Evolutionary conservation across 1,140 invertebrate species (phyloP).

Genomic region (Fopius arisanus): DNA sequence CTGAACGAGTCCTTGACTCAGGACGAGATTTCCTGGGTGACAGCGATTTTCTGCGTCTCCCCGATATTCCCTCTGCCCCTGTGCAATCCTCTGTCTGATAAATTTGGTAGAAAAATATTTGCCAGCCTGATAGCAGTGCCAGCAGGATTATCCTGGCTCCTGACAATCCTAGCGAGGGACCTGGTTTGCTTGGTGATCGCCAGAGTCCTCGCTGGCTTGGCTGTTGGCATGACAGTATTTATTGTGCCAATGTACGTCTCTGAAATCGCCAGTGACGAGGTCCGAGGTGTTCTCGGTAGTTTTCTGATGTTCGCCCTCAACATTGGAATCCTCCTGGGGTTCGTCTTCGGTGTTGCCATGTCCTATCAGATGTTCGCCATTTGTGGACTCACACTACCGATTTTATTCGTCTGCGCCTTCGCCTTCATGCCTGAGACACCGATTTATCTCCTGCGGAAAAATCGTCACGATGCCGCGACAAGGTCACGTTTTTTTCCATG

Average conservation of each 20-base stretch:
- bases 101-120: slow-evolving; percentile 55
- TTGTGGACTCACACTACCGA: slow-evolving; percentile 56
- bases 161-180: slow-evolving; percentile 53
- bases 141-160: slow-evolving; percentile 48
- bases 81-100: slow-evolving; percentile 50
- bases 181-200: slow-evolving; percentile 47
- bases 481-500: slow-evolving; percentile 44
- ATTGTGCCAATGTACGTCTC: slow-evolving; percentile 68
- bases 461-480: slow-evolving; percentile 48
- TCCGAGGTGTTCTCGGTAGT: slow-evolving; percentile 68
- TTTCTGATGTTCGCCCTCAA: slow-evolving; percentile 65
- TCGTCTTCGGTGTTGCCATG: slow-evolving; percentile 65
- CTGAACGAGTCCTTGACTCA: slow-evolving; percentile 57
- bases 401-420: slow-evolving; percentile 61
- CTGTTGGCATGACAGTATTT: slow-evolving; percentile 62
- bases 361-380: slow-evolving; percentile 63
- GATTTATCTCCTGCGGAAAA: slow-evolving; percentile 54
- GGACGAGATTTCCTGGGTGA: slow-evolving; percentile 63
- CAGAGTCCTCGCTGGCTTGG: slow-evolving; percentile 61
- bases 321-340: slow-evolving; percentile 68
- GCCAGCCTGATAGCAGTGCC: slow-evolving; percentile 49
- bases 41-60: slow-evolving; percentile 51
- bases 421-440: slow-evolving; percentile 70
- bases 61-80: slow-evolving; percentile 49
- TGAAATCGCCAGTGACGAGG: slow-evolving; percentile 67